Conservation (phyloP, 2,113 vertebrate genomes). For the Protomyctophum bolini region DNA sequence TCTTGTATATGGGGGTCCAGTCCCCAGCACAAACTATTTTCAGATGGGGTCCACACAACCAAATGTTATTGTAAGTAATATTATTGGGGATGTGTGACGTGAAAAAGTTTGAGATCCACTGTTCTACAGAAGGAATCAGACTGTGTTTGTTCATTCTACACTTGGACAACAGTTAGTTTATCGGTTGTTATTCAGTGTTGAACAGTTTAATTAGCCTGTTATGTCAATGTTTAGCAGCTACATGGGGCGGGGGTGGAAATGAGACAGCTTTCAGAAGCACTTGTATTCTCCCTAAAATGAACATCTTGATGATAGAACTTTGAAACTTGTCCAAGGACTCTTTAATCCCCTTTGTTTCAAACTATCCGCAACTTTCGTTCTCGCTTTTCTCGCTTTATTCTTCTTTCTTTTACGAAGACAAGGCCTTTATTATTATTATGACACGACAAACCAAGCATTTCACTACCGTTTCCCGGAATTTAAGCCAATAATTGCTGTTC, state of each 20-base stretch:
- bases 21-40: too few relatives aligned
- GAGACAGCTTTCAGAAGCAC: conserved; percentile 26
- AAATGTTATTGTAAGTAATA: too few relatives aligned
- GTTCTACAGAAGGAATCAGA: too few relatives aligned
- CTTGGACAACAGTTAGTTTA: too few relatives aligned
- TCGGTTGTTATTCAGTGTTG: too few relatives aligned
- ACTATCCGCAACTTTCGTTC: conserved; percentile 25
- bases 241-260: conserved; percentile 28
- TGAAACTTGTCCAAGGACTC: conserved; percentile 42
- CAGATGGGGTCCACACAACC: too few relatives aligned
- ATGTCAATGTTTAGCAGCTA: conserved; percentile 13
- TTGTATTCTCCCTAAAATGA: conserved; percentile 19
- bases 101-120: too few relatives aligned
- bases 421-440: conserved; percentile 31
- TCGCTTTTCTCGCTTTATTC: not conserved
- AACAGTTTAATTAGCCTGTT: conserved; percentile 24
- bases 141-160: too few relatives aligned
- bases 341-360: conserved; percentile 49
- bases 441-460: conserved; percentile 40
- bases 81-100: too few relatives aligned
- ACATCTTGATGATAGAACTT: conserved; percentile 27
- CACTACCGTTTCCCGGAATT: conserved; percentile 15
- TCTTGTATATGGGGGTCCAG: too few relatives aligned
- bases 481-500: conserved; percentile 52
- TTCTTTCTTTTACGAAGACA: conserved; percentile 12